phyloP scores from a whole-genome alignment of 37 sponge, comb jelly and placozoan species.

The Halisarca cf. caerulea region DNA sequence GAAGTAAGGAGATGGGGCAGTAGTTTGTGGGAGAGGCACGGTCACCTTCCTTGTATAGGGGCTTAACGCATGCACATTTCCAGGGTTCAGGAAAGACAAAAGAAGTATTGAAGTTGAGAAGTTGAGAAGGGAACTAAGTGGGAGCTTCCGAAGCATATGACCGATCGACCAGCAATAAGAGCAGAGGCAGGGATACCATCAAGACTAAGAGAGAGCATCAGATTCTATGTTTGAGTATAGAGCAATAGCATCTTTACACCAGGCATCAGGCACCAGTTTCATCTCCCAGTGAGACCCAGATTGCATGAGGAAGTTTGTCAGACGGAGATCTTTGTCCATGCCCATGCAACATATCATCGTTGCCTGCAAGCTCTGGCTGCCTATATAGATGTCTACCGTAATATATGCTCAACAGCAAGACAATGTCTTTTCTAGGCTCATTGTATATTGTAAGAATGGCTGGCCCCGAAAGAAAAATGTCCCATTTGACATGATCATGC shows the following conservation, averaged over 20 bases:
- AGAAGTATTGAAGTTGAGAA: too few relatives aligned
- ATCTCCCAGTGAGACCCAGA: too few relatives aligned
- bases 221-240: not conserved
- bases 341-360: too few relatives aligned
- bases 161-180: not conserved
- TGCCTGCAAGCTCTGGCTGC: too few relatives aligned
- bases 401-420: too few relatives aligned
- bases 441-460: not conserved
- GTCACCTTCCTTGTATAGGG: not conserved
- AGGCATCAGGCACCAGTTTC: too few relatives aligned
- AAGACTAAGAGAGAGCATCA: not conserved
- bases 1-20: not conserved
- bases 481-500: not conserved
- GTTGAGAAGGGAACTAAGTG: not conserved
- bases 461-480: not conserved
- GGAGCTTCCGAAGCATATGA: slow-evolving; percentile 19
- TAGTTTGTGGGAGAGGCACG: not conserved
- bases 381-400: too few relatives aligned
- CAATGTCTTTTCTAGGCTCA: too few relatives aligned
- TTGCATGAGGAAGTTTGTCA: too few relatives aligned
- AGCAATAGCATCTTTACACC: not conserved
- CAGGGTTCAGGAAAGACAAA: not conserved
- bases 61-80: not conserved
- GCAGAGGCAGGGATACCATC: not conserved
- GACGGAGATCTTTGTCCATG: too few relatives aligned